Evolutionary conservation across 2,888 invertebrate genomes (phyloP).

Genomic region (Melanostoma mellinum): DNA sequence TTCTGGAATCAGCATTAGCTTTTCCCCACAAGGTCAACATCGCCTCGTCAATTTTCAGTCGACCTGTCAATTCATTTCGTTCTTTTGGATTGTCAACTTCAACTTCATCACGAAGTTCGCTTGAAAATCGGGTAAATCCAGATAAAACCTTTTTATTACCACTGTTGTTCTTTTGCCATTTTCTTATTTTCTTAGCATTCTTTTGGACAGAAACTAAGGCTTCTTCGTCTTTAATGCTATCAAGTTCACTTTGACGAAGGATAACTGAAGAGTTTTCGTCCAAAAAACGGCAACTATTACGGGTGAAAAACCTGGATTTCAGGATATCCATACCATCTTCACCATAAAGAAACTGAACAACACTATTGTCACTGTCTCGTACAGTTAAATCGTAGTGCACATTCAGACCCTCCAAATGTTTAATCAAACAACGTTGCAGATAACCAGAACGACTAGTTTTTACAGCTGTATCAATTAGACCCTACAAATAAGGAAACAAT

Average conservation of each 20-base stretch:
- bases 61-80: slow-evolving; percentile 83
- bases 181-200: slow-evolving; percentile 84
- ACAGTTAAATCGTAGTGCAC: slow-evolving; percentile 97
- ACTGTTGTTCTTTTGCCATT: slow-evolving; percentile 85
- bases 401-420: slow-evolving; percentile 97
- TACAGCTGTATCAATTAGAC: slow-evolving; percentile 99
- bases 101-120: slow-evolving; percentile 83
- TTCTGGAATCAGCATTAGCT: slow-evolving; percentile 84
- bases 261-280: slow-evolving; percentile 90
- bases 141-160: slow-evolving; percentile 81
- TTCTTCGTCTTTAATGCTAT: slow-evolving; percentile 84
- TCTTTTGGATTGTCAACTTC: slow-evolving; percentile 82
- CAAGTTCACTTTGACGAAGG: slow-evolving; percentile 84
- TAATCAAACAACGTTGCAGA: slow-evolving; percentile 97
- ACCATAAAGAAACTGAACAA: slow-evolving; percentile 96
- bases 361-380: slow-evolving; percentile 95
- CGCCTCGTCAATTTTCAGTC: slow-evolving; percentile 85
- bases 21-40: slow-evolving; percentile 87
- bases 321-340: slow-evolving; percentile 96
- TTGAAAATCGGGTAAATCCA: slow-evolving; percentile 86
- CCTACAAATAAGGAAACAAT: slow-evolving; percentile 82
- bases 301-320: slow-evolving; percentile 91
- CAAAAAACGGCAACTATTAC: slow-evolving; percentile 90
- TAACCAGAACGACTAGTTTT: slow-evolving; percentile 99
- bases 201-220: slow-evolving; percentile 83